Evolutionary conservation across 2,888 invertebrate species (phyloP).

Genomic region (Anarsia innoxiella): DNA sequence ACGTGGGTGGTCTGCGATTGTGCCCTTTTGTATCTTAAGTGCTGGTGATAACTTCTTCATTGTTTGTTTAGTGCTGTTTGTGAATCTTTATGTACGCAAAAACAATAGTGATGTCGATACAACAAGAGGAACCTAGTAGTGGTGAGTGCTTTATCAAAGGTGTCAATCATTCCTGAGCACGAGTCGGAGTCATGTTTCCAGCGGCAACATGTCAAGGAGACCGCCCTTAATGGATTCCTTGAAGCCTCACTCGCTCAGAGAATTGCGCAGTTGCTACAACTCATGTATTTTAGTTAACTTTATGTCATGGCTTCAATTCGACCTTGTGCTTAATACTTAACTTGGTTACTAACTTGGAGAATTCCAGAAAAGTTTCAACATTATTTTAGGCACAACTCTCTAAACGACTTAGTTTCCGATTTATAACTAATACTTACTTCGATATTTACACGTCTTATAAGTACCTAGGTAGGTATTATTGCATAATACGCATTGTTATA

Average conservation of each 20-base stretch:
- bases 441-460: no score
- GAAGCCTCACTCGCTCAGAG: slow-evolving; percentile 41
- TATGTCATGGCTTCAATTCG: slow-evolving; percentile 37
- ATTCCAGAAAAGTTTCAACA: no score
- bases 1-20: slow-evolving; percentile 30
- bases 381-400: no score
- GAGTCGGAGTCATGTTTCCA: slow-evolving; percentile 29
- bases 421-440: no score
- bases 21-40: slow-evolving; percentile 30
- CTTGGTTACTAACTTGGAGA: no score
- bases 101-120: slow-evolving; percentile 37
- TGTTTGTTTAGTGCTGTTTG: slow-evolving; percentile 22
- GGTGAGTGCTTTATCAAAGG: slow-evolving; percentile 37
- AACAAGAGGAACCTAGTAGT: slow-evolving; percentile 30
- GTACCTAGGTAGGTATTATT: slow-evolving; percentile 4
- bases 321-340: slow-evolving; percentile 36
- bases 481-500: slow-evolving; percentile 10
- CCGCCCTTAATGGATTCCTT: slow-evolving; percentile 50
- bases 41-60: slow-evolving; percentile 25
- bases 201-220: slow-evolving; percentile 51
- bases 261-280: slow-evolving; percentile 62
- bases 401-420: no score
- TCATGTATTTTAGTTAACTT: slow-evolving; percentile 42
- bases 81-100: slow-evolving; percentile 4
- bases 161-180: slow-evolving; percentile 14